These are phyloP conservation scores for Burhinus bistriatus DNA, from an alignment of 2,113 vertebrate genomes.

Conservation along the genomic window DNA sequence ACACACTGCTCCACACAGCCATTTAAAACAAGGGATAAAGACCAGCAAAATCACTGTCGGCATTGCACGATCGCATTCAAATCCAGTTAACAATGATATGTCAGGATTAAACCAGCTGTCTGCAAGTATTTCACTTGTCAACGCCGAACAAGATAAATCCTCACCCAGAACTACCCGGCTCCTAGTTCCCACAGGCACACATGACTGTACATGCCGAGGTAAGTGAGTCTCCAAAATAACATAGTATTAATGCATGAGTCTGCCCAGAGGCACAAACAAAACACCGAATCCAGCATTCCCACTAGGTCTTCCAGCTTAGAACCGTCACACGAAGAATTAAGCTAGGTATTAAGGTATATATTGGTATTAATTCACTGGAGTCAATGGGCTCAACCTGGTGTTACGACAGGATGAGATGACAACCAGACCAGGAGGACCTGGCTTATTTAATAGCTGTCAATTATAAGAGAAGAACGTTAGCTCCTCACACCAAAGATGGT, in stretches of 20 bases:
- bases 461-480: neutral
- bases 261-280: neutral
- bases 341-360: neutral
- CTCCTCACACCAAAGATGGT: neutral
- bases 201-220: neutral
- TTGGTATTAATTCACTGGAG: neutral
- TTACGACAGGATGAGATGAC: neutral
- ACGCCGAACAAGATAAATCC: neutral
- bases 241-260: neutral
- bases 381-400: neutral
- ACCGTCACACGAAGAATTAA: neutral
- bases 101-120: constrained; percentile 23
- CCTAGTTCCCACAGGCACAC: neutral
- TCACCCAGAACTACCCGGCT: neutral
- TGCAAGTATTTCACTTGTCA: constrained; percentile 13
- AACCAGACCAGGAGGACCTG: neutral
- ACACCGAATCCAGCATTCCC: neutral
- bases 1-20: neutral
- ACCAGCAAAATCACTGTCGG: neutral
- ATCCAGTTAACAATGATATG: neutral
- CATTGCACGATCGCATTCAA: neutral
- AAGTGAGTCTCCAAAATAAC: neutral
- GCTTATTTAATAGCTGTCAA: neutral
- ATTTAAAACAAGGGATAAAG: neutral
- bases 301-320: neutral